Conservation (phyloP, 2,113 vertebrate species). For the Mastomys coucha region DNA sequence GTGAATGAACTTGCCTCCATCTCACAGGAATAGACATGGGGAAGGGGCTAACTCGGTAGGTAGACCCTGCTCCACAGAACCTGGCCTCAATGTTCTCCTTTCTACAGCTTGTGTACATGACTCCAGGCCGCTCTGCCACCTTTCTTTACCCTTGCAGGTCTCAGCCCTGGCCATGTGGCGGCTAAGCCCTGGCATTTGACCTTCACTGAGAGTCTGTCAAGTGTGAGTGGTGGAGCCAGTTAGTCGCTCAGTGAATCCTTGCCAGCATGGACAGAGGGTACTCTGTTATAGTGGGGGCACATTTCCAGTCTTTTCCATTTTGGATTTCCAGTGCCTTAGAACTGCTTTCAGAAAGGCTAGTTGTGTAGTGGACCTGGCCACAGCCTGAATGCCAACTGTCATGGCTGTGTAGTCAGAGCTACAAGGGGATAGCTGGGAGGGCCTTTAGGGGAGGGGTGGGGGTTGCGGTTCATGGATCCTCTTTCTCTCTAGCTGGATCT, state of each 20-base stretch:
- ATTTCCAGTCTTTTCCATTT: slow-evolving; percentile 60
- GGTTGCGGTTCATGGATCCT: slow-evolving; percentile 3
- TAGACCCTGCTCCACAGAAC: not conserved
- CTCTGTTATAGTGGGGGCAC: slow-evolving; percentile 50
- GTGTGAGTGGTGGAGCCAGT: not conserved
- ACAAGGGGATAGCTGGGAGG: not conserved
- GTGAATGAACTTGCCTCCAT: not conserved
- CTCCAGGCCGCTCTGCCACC: not conserved
- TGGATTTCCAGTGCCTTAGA: slow-evolving; percentile 19
- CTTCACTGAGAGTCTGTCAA: slow-evolving; percentile 18
- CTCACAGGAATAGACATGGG: not conserved
- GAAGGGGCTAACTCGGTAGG: not conserved
- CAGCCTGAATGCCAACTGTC: slow-evolving; percentile 25
- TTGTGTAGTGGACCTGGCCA: not conserved
- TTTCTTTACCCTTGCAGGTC: not conserved
- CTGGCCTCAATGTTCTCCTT: not conserved
- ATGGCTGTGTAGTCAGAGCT: not conserved
- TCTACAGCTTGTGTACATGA: too few relatives aligned
- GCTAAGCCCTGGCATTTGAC: slow-evolving; percentile 16
- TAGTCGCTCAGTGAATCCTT: not conserved
- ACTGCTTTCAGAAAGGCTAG: slow-evolving; percentile 29
- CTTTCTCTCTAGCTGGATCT: slow-evolving; percentile 91
- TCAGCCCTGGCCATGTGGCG: not conserved
- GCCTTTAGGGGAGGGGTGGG: not conserved
- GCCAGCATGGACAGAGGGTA: not conserved